Conservation (phyloP, 2,888 invertebrate species). For the Euzophera pinguis region DNA sequence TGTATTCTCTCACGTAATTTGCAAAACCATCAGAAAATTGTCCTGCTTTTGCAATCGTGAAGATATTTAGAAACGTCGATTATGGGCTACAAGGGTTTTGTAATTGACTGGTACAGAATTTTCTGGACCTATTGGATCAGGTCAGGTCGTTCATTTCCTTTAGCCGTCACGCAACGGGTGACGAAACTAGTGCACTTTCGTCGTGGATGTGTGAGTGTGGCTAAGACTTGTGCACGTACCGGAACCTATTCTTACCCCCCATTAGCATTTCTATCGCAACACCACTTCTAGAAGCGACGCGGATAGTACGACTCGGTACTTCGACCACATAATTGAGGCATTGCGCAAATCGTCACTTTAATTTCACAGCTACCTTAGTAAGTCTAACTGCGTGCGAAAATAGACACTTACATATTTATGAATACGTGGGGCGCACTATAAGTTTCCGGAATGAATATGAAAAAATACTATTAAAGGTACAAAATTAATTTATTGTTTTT, state of each 20-base stretch:
- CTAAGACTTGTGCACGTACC: neutral
- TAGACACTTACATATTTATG: too few relatives aligned
- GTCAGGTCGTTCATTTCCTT: neutral
- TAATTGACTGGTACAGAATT: neutral
- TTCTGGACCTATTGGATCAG: neutral
- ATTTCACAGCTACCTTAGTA: too few relatives aligned
- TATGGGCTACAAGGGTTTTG: neutral
- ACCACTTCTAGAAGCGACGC: neutral
- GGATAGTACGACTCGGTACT: neutral
- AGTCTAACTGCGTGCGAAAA: too few relatives aligned
- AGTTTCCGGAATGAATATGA: too few relatives aligned
- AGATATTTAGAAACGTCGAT: too few relatives aligned
- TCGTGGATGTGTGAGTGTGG: neutral
- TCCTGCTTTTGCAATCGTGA: too few relatives aligned
- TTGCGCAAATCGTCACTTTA: neutral
- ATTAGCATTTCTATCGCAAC: neutral
- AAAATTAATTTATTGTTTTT: too few relatives aligned
- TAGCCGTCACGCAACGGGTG: neutral
- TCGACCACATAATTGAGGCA: neutral
- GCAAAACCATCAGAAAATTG: too few relatives aligned
- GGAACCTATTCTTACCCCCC: neutral
- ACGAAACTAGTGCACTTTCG: slow-evolving; percentile 9
- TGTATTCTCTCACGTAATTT: too few relatives aligned
- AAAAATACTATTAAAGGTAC: too few relatives aligned
- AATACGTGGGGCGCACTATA: too few relatives aligned